These are phyloP conservation scores for Acomys russatus DNA, from an alignment of 2,797 vertebrate genomes.

Conservation along the genomic window DNA sequence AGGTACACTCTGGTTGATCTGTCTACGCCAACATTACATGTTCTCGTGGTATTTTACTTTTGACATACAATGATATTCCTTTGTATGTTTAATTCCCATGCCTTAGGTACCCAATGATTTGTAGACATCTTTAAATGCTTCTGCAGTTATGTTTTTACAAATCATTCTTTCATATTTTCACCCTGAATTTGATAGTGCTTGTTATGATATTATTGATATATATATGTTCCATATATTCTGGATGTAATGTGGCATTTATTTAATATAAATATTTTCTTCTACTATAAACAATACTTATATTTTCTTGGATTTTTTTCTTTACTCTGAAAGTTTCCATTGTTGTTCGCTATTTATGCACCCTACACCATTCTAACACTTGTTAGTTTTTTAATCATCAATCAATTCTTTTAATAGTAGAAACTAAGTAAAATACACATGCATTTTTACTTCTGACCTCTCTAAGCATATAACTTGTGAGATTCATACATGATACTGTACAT, in stretches of 20 bases:
- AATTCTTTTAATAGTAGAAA: too few relatives aligned
- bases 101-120: background rate
- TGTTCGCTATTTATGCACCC: too few relatives aligned
- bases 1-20: background rate
- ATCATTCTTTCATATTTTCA: background rate
- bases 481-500: too few relatives aligned
- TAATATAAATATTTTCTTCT: background rate
- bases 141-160: background rate
- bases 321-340: too few relatives aligned
- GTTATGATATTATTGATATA: background rate
- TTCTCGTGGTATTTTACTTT: background rate
- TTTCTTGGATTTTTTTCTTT: background rate
- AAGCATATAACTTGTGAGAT: too few relatives aligned
- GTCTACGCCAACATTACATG: background rate
- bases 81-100: background rate
- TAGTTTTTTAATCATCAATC: too few relatives aligned
- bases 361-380: too few relatives aligned
- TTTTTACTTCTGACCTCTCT: too few relatives aligned
- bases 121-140: background rate
- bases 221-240: background rate
- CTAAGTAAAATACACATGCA: too few relatives aligned
- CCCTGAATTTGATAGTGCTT: background rate
- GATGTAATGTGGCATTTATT: background rate
- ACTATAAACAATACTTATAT: background rate
- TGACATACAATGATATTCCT: background rate